Base-by-base conservation (phyloP, 2,888 invertebrate genomes). In the Cheilosia scutellata region DNA sequence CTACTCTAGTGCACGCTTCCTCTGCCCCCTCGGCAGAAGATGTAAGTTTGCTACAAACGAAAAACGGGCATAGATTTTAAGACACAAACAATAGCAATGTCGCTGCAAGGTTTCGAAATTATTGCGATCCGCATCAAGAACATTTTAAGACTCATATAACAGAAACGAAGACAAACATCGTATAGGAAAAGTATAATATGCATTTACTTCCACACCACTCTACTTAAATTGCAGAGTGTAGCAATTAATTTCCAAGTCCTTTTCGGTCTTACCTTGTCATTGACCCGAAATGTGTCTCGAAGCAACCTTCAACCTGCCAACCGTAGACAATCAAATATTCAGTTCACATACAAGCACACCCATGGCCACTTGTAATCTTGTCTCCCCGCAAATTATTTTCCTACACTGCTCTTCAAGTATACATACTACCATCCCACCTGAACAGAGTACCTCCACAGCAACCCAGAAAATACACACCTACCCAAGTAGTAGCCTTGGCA, bases 271-370 rank as follows among this genome's bases (percentile, higher is more conserved):
- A 51, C 63, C 87, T 75, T 74, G 57, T 53, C 82, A 63, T 77
- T 44, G 68, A 49, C 55, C 74, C 74, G 71, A 75, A 55, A 60
- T 76, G 37, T 40, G 53, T 74, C 63, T 33, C 70, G 16, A 33
- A 53, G 68, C 72, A 87, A 68, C 71, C 27, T 72, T 44, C 57
- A 49, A 51, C 31, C 33, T 55, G 20, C 49, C 62, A 47, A 44
- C 65, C 65, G 33, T 13, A 75, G 9, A 31, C 25, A 20, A 75
- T 75, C 55, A 75, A 47, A 16, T 13, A 72, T 72, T 72, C 72
- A 72, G 44, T 31, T 37, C 72, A 72, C 72, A 72, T 47, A 71
- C 13, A 9, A 60, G 40, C 27, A n/a, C 70, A 37, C 71, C 37
- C 42, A 37, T 55, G 72, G 29, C 58, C 79, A 72, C 65, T 58